These are phyloP conservation scores for Telenomus remus DNA, from an alignment of 1,140 invertebrate genomes.

Conservation along the genomic window DNA sequence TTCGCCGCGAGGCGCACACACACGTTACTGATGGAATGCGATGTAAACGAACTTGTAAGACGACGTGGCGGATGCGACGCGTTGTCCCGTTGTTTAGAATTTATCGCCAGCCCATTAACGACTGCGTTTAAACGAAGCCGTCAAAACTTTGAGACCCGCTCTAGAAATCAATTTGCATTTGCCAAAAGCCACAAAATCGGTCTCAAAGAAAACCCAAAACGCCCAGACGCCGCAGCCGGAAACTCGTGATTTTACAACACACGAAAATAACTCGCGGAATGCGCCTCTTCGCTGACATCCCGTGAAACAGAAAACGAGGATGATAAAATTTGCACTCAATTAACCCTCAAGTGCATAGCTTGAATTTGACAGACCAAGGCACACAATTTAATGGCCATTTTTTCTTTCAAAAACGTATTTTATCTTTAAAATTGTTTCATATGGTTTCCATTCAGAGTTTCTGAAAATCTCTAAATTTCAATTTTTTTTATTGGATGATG, in stretches of 20 bases:
- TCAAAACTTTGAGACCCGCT: neutral
- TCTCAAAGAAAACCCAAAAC: neutral
- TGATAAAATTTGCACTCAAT: too few relatives aligned
- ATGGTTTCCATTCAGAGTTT: too few relatives aligned
- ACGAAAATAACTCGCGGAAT: conserved; percentile 36
- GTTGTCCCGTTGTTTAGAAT: conserved; percentile 33
- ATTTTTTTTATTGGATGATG: too few relatives aligned
- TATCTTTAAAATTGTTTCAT: too few relatives aligned
- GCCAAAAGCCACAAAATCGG: conserved; percentile 1
- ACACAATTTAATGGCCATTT: too few relatives aligned
- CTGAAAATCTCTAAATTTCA: too few relatives aligned
- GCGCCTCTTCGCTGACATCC: neutral
- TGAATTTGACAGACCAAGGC: too few relatives aligned
- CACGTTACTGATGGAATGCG: conserved; percentile 28
- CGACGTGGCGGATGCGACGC: conserved; percentile 13
- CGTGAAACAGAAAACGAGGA: too few relatives aligned
- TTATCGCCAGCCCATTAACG: conserved; percentile 16
- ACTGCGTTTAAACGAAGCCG: neutral
- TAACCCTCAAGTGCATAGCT: too few relatives aligned
- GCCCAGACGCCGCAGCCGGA: conserved; percentile 7
- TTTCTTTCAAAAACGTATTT: too few relatives aligned
- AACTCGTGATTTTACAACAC: conserved; percentile 20
- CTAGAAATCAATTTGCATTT: conserved; percentile 3
- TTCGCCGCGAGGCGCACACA: conserved; percentile 14
- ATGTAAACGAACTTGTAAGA: conserved; percentile 51